Evolutionary conservation across 1,140 invertebrate genomes (phyloP).

Genomic region (Trichonephila inaurata): DNA sequence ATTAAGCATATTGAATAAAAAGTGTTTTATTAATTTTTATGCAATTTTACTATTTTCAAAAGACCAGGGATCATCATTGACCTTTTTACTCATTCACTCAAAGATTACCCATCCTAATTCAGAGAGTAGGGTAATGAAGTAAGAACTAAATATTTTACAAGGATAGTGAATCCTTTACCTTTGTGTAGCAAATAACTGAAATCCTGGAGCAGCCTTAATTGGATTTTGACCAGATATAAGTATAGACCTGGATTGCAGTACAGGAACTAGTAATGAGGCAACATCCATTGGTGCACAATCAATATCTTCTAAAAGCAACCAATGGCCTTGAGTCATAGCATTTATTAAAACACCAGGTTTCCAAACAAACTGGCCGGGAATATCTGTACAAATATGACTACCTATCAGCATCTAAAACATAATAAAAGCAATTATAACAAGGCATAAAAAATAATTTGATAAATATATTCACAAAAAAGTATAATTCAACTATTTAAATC

Average conservation of each 20-base stretch:
- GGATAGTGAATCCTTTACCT: conserved; percentile 82
- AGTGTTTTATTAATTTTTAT: no score
- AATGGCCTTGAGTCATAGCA: conserved; percentile 92
- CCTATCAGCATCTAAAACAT: conserved; percentile 89
- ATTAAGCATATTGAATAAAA: no score
- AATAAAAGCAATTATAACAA: background rate
- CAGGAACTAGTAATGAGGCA: conserved; percentile 90
- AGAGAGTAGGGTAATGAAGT: background rate
- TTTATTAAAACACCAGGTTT: conserved; percentile 93
- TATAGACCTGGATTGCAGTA: conserved; percentile 85
- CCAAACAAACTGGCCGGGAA: conserved; percentile 99
- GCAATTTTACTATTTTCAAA: no score
- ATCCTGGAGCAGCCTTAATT: conserved; percentile 88
- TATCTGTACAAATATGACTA: conserved; percentile 96
- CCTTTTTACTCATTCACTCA: no score
- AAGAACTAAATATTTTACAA: conserved; percentile 20
- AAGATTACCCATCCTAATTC: no score
- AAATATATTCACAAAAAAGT: no score
- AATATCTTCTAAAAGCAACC: conserved; percentile 97
- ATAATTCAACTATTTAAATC: no score
- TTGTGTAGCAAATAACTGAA: conserved; percentile 95
- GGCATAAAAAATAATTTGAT: no score
- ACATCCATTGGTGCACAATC: conserved; percentile 96
- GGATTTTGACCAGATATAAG: conserved; percentile 92
- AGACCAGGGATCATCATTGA: no score